Percentiles rank a stretch among this genome's conserved stretches.
Evolutionary conservation across 2,888 invertebrate genomes (phyloP).

Genomic region (Caenorhabditis virilis): DNA sequence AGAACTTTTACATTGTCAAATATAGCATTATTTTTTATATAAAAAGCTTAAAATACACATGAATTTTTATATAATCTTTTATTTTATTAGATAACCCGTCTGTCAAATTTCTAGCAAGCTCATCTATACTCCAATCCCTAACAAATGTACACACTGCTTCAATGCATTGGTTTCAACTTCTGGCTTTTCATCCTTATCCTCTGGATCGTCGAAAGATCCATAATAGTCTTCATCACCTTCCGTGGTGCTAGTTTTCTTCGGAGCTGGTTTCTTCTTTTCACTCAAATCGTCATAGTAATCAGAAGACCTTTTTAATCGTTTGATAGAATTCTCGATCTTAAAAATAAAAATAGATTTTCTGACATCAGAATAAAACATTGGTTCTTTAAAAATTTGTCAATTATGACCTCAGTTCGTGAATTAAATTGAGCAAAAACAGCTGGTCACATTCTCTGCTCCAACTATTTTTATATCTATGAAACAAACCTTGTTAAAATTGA

Average conservation of each 20-base stretch:
- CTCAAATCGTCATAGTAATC: constrained; percentile 47
- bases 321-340: constrained; percentile 26
- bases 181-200: constrained; percentile 16
- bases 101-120: not conserved
- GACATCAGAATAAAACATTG: not conserved
- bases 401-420: too few species aligned
- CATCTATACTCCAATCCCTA: constrained; percentile 36
- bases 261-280: constrained; percentile 3
- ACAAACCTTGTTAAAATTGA: constrained; percentile 30
- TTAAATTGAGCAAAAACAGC: too few species aligned
- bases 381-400: too few species aligned
- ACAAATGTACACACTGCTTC: constrained; percentile 41
- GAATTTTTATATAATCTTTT: too few species aligned
- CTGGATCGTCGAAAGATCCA: constrained; percentile 28
- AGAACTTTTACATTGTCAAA: too few species aligned
- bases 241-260: constrained; percentile 3
- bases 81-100: not conserved
- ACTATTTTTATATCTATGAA: not conserved
- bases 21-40: too few species aligned
- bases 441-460: too few species aligned
- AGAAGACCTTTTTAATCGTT: constrained; percentile 24
- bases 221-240: constrained; percentile 41
- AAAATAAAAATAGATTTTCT: not conserved
- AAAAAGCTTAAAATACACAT: too few species aligned
- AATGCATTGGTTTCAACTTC: constrained; percentile 24